phyloP scores from a whole-genome alignment of 2,888 invertebrate species.

The Resseliella maxima region DNA sequence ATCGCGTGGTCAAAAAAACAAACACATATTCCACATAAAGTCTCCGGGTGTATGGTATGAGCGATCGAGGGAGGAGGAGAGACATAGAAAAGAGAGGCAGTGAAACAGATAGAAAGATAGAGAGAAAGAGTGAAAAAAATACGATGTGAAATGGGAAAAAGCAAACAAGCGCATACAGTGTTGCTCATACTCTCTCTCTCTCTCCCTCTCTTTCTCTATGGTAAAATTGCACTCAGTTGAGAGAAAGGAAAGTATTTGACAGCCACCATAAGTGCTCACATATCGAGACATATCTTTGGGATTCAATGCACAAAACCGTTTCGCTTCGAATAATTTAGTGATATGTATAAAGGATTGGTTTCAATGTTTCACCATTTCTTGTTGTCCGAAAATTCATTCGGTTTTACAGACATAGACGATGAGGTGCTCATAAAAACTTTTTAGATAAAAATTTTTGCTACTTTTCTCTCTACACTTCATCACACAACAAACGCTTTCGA shows the following conservation, averaged over 20 bases:
- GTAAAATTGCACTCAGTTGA: neutral
- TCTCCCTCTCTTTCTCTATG: too few relatives aligned
- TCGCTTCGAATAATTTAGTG: conserved; percentile 13
- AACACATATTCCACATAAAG: neutral
- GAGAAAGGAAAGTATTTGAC: conserved; percentile 31
- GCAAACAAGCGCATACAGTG: neutral
- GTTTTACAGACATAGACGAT: neutral
- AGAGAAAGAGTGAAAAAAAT: neutral
- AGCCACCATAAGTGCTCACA: conserved; percentile 45
- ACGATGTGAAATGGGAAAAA: too few relatives aligned
- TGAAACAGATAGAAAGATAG: too few relatives aligned
- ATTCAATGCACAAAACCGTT: conserved; percentile 3
- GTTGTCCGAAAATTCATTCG: conserved; percentile 16
- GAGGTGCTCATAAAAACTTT: conserved; percentile 40
- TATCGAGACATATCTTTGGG: neutral
- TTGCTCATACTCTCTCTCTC: too few relatives aligned
- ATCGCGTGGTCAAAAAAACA: conserved; percentile 8
- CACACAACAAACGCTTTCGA: neutral
- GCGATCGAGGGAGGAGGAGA: too few relatives aligned
- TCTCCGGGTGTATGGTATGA: neutral
- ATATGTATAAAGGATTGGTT: conserved; percentile 44
- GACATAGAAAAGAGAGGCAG: too few relatives aligned
- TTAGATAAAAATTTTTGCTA: conserved; percentile 35
- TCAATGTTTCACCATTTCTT: conserved; percentile 38
- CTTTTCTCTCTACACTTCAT: neutral